Evolutionary conservation across 2,888 invertebrate genomes (phyloP).

Genomic region (Aethes cnicana): DNA sequence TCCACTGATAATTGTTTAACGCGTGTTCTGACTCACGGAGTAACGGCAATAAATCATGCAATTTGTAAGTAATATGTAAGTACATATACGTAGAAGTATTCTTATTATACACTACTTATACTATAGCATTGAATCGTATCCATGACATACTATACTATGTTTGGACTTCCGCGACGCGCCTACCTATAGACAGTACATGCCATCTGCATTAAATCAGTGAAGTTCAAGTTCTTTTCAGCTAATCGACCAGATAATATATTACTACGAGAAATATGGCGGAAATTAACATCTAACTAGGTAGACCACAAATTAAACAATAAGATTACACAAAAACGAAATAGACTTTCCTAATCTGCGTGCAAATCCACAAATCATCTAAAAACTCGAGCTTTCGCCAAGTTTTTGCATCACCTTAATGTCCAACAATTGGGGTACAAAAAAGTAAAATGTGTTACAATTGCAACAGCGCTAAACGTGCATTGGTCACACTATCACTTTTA

Average conservation of each 20-base stretch:
- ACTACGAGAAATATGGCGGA: background rate
- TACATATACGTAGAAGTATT: too few species aligned
- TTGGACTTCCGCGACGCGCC: slow-evolving; percentile 14
- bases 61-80: too few species aligned
- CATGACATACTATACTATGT: background rate
- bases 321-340: too few species aligned
- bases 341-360: too few species aligned
- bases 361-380: too few species aligned
- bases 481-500: slow-evolving; percentile 11
- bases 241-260: slow-evolving; percentile 12
- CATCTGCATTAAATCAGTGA: slow-evolving; percentile 1
- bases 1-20: too few species aligned
- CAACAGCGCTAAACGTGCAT: background rate
- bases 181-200: background rate
- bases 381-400: too few species aligned
- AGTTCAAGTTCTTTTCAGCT: slow-evolving; percentile 8
- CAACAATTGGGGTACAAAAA: background rate
- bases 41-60: too few species aligned
- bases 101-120: too few species aligned
- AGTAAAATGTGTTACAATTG: slow-evolving; percentile 4
- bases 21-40: too few species aligned
- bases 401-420: background rate
- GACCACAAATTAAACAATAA: too few species aligned
- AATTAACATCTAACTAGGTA: too few species aligned
- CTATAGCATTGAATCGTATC: background rate